Evolutionary conservation across 2,113 vertebrate species (phyloP).

Genomic region (Percina caprodes): DNA sequence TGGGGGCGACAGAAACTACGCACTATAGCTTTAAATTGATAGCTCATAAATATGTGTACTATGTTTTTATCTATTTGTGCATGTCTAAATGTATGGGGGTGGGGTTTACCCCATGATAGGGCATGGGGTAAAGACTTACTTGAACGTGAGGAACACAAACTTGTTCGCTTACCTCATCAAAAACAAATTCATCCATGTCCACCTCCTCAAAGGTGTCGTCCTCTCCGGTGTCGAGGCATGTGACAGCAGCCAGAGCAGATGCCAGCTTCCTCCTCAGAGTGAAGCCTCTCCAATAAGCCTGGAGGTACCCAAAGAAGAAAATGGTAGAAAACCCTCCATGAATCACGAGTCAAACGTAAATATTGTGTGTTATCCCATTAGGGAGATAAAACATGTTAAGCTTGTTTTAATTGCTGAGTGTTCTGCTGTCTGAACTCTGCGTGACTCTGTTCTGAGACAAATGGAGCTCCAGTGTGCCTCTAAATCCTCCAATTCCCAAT

Average conservation of each 20-base stretch:
- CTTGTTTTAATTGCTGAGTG: constrained; percentile 90
- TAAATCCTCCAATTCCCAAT: constrained; percentile 91
- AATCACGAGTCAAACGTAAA: constrained; percentile 90
- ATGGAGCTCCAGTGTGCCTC: constrained; percentile 91
- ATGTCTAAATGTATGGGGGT: background rate
- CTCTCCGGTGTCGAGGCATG: constrained; percentile 67
- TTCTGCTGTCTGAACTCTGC: constrained; percentile 98
- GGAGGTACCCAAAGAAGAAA: constrained; percentile 81
- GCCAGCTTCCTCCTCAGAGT: constrained; percentile 90
- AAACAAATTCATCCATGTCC: constrained; percentile 88
- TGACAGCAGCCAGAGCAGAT: constrained; percentile 84
- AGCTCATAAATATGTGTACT: background rate
- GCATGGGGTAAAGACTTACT: background rate
- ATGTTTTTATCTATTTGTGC: background rate
- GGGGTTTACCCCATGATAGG: background rate
- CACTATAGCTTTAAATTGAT: background rate
- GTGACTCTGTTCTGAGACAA: constrained; percentile 95
- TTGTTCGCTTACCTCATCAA: constrained; percentile 89
- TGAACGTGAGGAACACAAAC: constrained; percentile 44
- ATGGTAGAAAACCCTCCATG: constrained; percentile 73
- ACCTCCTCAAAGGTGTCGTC: constrained; percentile 92
- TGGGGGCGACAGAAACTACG: too few species aligned
- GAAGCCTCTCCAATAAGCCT: constrained; percentile 95
- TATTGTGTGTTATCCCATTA: constrained; percentile 94
- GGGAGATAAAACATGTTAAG: constrained; percentile 94